A percentile compares a stretch with the other conserved stretches of the same genome.
Conservation (phyloP, 2,113 vertebrate species). For the Rhea pennata region DNA sequence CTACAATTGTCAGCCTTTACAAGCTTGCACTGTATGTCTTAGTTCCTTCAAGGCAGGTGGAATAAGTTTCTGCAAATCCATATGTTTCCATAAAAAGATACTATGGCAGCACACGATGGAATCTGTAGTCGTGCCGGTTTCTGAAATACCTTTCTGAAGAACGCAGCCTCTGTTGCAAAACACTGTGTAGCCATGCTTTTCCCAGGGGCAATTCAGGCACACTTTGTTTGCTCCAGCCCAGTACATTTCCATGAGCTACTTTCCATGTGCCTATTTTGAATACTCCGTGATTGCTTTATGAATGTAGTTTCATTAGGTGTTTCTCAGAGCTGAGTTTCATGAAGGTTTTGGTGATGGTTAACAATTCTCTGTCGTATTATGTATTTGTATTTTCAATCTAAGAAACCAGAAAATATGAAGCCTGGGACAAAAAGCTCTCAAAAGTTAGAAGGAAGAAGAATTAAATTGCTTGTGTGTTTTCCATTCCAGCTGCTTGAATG, state of each 20-base stretch:
- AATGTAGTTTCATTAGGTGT: background rate
- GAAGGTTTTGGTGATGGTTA: background rate
- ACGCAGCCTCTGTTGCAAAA: background rate
- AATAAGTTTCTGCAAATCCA: slow-evolving; percentile 25
- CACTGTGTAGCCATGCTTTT: background rate
- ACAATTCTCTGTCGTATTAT: background rate
- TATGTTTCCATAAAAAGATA: background rate
- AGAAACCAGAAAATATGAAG: background rate
- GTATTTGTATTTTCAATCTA: background rate
- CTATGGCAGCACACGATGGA: background rate
- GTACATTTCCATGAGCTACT: slow-evolving; percentile 6
- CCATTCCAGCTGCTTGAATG: background rate
- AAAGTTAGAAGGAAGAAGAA: background rate
- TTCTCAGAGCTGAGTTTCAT: background rate
- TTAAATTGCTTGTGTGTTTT: background rate
- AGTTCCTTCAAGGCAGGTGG: slow-evolving; percentile 38
- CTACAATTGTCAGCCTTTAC: slow-evolving; percentile 8
- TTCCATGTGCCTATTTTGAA: background rate
- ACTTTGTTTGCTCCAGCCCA: background rate
- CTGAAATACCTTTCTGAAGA: background rate
- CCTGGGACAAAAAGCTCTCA: background rate
- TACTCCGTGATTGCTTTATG: background rate
- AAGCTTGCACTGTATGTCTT: background rate
- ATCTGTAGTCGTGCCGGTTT: background rate
- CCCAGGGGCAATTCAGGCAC: background rate